Conservation (phyloP, 2,888 invertebrate genomes). For the Acanthoscelides obtectus region DNA sequence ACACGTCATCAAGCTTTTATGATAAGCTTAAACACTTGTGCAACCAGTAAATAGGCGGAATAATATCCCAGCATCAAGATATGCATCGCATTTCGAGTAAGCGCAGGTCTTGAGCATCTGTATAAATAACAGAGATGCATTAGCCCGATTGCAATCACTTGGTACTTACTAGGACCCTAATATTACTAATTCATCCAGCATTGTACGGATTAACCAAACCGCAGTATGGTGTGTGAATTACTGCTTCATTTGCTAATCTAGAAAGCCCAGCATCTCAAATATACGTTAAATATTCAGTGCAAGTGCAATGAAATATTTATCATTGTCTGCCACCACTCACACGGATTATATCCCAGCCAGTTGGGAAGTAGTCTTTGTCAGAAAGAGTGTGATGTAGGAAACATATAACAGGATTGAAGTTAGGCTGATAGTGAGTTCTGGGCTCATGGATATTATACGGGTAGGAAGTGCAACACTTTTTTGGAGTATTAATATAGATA, state of each 20-base stretch:
- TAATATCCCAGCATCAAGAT: neutral
- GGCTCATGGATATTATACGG: too few relatives aligned
- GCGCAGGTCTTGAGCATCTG: slow-evolving; percentile 8
- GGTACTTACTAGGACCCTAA: slow-evolving; percentile 15
- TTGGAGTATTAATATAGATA: too few relatives aligned
- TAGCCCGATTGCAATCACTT: slow-evolving; percentile 38
- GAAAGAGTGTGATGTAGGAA: too few relatives aligned
- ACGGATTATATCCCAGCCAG: neutral
- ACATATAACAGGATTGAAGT: too few relatives aligned
- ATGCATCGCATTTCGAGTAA: neutral
- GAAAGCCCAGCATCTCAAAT: slow-evolving; percentile 16
- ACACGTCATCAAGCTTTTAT: too few relatives aligned
- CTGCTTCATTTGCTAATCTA: slow-evolving; percentile 32
- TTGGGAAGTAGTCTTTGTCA: neutral
- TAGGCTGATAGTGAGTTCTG: too few relatives aligned
- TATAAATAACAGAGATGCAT: slow-evolving; percentile 35
- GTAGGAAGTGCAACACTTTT: too few relatives aligned
- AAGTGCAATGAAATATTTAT: neutral
- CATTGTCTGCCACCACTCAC: neutral
- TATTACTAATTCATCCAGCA: slow-evolving; percentile 36
- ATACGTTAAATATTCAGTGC: slow-evolving; percentile 20
- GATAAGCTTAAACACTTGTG: neutral
- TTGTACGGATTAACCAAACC: slow-evolving; percentile 39
- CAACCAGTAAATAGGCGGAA: neutral
- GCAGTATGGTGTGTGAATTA: slow-evolving; percentile 33